phyloP scores from a whole-genome alignment of 1,140 invertebrate species.

The Ectropis grisescens region DNA sequence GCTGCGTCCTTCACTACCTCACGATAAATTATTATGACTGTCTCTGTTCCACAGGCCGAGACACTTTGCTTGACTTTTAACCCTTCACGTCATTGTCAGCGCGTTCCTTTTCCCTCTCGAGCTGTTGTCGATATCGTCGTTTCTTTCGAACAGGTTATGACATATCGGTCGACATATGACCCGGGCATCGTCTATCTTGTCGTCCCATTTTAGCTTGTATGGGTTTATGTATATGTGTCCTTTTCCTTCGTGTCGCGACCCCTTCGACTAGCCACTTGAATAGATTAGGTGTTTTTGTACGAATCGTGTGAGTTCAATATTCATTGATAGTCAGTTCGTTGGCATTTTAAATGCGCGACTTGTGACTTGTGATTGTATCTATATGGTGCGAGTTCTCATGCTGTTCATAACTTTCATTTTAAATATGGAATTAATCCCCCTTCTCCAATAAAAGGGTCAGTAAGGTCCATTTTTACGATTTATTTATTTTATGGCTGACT shows the following conservation, averaged over 20 bases:
- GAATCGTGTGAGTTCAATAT: conserved; percentile 57
- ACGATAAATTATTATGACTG: conserved; percentile 23
- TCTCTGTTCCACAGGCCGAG: conserved; percentile 51
- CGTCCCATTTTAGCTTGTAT: conserved; percentile 41
- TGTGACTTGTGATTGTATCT: too few relatives aligned
- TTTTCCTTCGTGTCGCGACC: conserved; percentile 53
- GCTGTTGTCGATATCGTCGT: conserved; percentile 21
- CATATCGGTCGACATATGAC: conserved; percentile 66
- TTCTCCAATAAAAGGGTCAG: too few relatives aligned
- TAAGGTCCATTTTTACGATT: too few relatives aligned
- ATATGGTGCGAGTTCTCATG: too few relatives aligned
- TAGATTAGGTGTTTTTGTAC: conserved; percentile 69
- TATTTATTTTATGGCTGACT: too few relatives aligned
- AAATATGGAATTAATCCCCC: too few relatives aligned
- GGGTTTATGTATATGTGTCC: conserved; percentile 31
- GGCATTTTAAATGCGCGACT: conserved; percentile 57
- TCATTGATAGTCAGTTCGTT: conserved; percentile 62
- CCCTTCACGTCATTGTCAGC: conserved; percentile 58
- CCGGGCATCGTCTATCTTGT: conserved; percentile 31
- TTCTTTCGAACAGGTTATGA: conserved; percentile 62
- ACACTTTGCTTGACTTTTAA: conserved; percentile 64
- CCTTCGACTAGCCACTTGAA: conserved; percentile 61
- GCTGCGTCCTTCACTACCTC: conserved; percentile 26
- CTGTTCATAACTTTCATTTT: too few relatives aligned
- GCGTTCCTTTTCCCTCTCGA: conserved; percentile 32